phyloP scores from a whole-genome alignment of 2,113 vertebrate genomes.

The Rhinichthys klamathensis region DNA sequence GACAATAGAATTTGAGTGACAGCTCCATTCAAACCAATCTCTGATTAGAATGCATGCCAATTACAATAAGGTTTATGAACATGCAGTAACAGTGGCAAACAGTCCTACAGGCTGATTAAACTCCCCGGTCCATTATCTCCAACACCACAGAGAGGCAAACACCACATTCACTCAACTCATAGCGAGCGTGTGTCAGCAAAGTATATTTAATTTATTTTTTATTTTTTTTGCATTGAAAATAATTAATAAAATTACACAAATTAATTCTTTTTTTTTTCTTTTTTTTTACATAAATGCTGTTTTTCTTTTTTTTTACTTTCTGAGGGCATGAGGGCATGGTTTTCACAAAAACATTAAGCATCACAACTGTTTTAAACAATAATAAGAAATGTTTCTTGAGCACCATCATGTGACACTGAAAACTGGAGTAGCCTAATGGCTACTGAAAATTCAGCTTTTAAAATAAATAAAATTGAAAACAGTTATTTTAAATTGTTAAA shows the following conservation, averaged over 20 bases:
- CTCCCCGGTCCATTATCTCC: conserved; percentile 29
- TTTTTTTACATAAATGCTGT: no score
- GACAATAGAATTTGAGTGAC: conserved; percentile 41
- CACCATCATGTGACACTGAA: no score
- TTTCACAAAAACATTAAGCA: neutral
- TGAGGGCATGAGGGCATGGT: neutral
- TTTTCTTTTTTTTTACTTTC: neutral
- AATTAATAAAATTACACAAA: neutral
- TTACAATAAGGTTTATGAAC: conserved; percentile 38
- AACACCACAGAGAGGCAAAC: conserved; percentile 10
- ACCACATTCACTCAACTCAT: neutral
- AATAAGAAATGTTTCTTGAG: no score
- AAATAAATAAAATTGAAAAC: no score
- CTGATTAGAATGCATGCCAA: conserved; percentile 38
- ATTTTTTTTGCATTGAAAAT: neutral
- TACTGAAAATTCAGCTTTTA: no score
- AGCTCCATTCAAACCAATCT: conserved; percentile 21
- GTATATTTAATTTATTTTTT: neutral
- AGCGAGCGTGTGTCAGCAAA: neutral
- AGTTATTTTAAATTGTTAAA: no score
- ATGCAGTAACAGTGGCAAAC: conserved; percentile 30
- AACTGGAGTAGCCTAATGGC: no score
- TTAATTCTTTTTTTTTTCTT: neutral
- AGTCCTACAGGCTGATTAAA: conserved; percentile 25
- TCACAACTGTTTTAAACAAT: neutral